Evolutionary conservation across 2,888 invertebrate genomes (phyloP), one percentile per base, ranked within the genome.

Genomic region (Trilocha varians): DNA sequence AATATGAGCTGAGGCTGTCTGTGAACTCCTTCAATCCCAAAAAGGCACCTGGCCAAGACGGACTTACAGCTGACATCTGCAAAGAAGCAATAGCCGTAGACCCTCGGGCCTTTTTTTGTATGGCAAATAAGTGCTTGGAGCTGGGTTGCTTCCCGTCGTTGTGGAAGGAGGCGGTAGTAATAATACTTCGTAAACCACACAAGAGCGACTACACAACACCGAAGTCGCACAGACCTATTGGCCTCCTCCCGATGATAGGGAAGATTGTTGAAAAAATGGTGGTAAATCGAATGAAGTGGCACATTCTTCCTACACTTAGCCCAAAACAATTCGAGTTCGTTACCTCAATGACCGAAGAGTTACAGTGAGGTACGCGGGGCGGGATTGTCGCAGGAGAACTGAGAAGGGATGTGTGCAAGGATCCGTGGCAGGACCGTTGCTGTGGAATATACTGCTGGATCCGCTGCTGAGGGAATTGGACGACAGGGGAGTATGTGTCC

Each of bases 21-120:
- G 33, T 43, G 0, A 2, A 17, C 2, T 15, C 16, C 8, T 40
- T 48, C 2, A 42, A 48, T 17, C 49, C 47, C 0, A 49, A 48
- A 13, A 53, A 52, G 16, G 53, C 53, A 0, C 53, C 53, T 0
- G 53, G 52, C 5, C 17, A 33, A 1, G 53, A 57, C 5, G 49
- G 53, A 1, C 18, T 52, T 2, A 49, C 49, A 0, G 44, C 55
- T 0, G 52, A 54, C 13, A 56, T 58, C 2, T 52, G 50, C 18
- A 25, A 13, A 1, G n/a, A n/a, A 33, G 16, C 32, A n/a, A 32
- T 16, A 8, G 5, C 11, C 16, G 9, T n/a, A n/a, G 5, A 17
- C 3, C 37, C 17, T 9, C n/a, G 13, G 13, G n/a, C 18, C 11
- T 16, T 13, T n/a, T n/a, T 13, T 16, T 37, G 13, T 5, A 17